phyloP scores from a whole-genome alignment of 2,888 invertebrate species.

The Amiota minor region DNA sequence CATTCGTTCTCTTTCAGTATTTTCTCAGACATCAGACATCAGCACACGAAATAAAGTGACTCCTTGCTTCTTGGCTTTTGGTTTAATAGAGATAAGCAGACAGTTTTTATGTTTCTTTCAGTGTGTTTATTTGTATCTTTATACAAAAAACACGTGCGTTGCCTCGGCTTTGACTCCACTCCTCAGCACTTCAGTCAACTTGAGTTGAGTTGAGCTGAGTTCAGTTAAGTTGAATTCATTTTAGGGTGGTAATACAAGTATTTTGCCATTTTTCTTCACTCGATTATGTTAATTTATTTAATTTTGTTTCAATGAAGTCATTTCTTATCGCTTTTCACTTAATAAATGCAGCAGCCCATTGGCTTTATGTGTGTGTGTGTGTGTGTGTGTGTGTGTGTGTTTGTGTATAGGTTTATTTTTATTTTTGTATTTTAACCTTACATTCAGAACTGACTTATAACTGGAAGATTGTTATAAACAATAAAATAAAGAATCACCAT shows the following conservation, averaged over 20 bases:
- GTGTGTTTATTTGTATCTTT: neutral
- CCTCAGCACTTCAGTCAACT: neutral
- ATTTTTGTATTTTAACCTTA: too few species aligned
- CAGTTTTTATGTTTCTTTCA: neutral
- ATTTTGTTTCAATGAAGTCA: constrained; percentile 64
- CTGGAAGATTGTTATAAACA: too few species aligned
- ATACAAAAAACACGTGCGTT: constrained; percentile 17
- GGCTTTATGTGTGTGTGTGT: too few species aligned
- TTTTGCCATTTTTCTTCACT: constrained; percentile 33
- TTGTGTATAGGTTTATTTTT: too few species aligned
- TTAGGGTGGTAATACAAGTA: neutral
- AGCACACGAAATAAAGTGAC: constrained; percentile 18
- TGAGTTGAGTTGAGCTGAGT: neutral
- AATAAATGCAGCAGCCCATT: constrained; percentile 47
- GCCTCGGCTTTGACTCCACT: too few species aligned
- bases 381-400: too few species aligned
- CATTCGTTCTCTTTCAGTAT: constrained; percentile 13
- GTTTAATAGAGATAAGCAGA: constrained; percentile 9
- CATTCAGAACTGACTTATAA: too few species aligned
- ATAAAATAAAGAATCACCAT: too few species aligned
- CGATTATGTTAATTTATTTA: constrained; percentile 62
- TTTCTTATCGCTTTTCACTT: constrained; percentile 44
- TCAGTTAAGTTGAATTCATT: neutral
- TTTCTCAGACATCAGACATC: too few species aligned
- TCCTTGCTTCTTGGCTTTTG: constrained; percentile 22